These are phyloP conservation scores for Himalopsyche japonica DNA, from an alignment of 2,888 invertebrate genomes.

Conservation along the genomic window DNA sequence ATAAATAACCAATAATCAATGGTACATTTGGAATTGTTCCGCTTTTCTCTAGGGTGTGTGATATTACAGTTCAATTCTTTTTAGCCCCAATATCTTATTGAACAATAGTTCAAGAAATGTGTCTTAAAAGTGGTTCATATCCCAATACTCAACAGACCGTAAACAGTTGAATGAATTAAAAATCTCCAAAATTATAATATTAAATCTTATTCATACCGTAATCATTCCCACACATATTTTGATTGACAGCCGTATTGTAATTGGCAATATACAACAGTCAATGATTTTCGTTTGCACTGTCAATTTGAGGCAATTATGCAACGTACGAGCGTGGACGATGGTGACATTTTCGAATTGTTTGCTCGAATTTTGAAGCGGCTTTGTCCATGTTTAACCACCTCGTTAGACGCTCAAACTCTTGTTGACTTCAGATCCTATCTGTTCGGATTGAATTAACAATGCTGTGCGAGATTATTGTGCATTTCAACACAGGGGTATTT, in stretches of 20 bases:
- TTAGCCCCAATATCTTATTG: no score
- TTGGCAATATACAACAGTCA: conserved; percentile 21
- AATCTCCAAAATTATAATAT: no score
- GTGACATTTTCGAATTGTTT: conserved; percentile 26
- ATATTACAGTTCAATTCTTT: no score
- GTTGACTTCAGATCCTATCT: conserved; percentile 8
- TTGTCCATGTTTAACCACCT: conserved; percentile 28
- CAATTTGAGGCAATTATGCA: conserved; percentile 31
- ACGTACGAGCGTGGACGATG: not conserved
- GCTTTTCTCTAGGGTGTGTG: no score
- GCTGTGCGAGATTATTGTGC: conserved; percentile 17
- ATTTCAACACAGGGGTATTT: not conserved
- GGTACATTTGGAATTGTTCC: no score
- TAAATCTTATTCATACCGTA: no score
- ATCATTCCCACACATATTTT: not conserved
- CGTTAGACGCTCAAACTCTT: conserved; percentile 26
- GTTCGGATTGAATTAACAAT: conserved; percentile 20
- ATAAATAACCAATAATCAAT: no score
- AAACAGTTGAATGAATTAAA: no score
- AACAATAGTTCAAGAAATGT: no score
- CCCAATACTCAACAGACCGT: no score
- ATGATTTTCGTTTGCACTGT: conserved; percentile 6
- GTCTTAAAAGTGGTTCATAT: no score
- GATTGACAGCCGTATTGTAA: conserved; percentile 14
- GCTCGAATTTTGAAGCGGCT: conserved; percentile 22